Conservation (phyloP, 2,113 vertebrate genomes). For the Melanostigma gelatinosum region DNA sequence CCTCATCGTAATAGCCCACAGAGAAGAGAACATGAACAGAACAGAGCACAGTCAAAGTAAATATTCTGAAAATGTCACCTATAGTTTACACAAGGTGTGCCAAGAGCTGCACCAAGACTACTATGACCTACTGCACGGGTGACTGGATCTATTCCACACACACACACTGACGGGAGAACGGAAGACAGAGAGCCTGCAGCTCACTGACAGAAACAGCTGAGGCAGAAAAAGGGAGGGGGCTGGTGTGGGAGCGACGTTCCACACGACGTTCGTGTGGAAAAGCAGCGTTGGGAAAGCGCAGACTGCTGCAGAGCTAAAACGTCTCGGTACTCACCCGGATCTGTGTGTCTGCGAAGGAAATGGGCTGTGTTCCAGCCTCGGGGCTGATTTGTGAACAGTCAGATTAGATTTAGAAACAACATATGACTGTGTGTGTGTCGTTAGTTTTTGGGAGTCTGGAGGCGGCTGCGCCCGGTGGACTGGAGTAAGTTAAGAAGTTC, state of each 20-base stretch:
- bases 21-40: neutral
- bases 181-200: neutral
- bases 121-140: neutral
- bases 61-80: neutral
- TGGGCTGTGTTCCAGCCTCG: constrained; percentile 7
- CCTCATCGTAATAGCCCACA: neutral
- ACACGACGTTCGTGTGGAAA: neutral
- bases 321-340: constrained; percentile 36
- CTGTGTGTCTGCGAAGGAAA: neutral
- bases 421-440: neutral
- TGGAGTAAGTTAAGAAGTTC: neutral
- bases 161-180: too few species aligned
- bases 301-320: neutral
- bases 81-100: neutral
- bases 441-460: too few species aligned
- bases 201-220: constrained; percentile 64
- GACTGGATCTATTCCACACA: neutral
- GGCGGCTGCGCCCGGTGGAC: neutral
- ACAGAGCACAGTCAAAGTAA: neutral
- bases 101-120: too few species aligned
- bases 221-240: neutral
- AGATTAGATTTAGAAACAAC: constrained; percentile 2
- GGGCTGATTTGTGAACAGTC: constrained; percentile 27
- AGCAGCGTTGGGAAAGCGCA: neutral
- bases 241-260: neutral